These are phyloP conservation scores for Leucozona laternaria DNA, from an alignment of 2,888 invertebrate species.

Conservation along the genomic window DNA sequence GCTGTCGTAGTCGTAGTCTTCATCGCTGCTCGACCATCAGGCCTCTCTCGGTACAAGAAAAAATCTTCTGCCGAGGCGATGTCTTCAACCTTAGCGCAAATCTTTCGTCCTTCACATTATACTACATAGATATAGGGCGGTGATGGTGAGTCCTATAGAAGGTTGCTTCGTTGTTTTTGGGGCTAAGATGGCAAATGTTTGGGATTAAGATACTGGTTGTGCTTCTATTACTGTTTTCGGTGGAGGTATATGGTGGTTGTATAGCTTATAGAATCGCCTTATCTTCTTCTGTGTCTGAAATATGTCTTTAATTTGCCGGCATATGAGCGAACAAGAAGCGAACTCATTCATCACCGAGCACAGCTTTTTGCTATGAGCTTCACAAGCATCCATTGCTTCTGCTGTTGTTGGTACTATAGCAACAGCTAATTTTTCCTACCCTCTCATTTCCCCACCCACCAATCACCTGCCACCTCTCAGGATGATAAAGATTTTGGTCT, in stretches of 20 bases:
- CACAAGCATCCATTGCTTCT: conserved; percentile 65
- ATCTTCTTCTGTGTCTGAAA: conserved; percentile 50
- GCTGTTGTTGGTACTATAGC: conserved; percentile 64
- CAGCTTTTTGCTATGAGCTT: conserved; percentile 66
- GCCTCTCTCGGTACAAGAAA: conserved; percentile 30
- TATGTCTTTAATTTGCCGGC: conserved; percentile 74
- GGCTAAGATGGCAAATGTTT: conserved; percentile 73
- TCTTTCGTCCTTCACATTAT: conserved; percentile 47
- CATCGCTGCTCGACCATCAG: conserved; percentile 38
- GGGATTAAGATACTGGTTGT: conserved; percentile 72
- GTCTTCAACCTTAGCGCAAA: conserved; percentile 73
- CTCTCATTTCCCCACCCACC: conserved; percentile 1
- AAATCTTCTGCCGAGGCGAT: conserved; percentile 64
- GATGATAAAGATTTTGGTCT: conserved; percentile 71
- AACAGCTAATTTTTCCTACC: conserved; percentile 74
- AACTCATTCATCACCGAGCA: conserved; percentile 73
- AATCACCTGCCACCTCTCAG: conserved; percentile 18
- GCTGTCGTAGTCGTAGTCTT: conserved; percentile 5
- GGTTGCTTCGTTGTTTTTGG: conserved; percentile 53
- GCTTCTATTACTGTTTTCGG: conserved; percentile 70
- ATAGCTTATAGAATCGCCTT: not conserved
- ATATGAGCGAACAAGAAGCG: conserved; percentile 70
- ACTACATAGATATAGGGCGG: not conserved
- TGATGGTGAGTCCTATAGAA: conserved; percentile 33
- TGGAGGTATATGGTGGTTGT: conserved; percentile 22